These are phyloP conservation scores for Rhinichthys klamathensis DNA, from an alignment of 2,113 vertebrate genomes.

Conservation along the genomic window DNA sequence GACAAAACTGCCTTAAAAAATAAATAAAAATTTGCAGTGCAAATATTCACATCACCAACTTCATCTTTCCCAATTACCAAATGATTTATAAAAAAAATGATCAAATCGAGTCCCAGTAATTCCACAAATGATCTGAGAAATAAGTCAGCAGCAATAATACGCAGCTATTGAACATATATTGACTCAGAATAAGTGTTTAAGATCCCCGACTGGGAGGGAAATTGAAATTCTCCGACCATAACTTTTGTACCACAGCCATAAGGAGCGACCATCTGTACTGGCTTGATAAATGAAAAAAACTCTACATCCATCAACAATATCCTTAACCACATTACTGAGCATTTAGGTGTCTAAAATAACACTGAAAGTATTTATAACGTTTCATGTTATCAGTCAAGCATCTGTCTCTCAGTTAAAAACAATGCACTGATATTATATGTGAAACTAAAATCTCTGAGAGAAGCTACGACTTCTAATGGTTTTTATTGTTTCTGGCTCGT, in stretches of 20 bases:
- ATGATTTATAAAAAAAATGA: neutral
- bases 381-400: conserved; percentile 6
- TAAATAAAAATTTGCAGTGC: neutral
- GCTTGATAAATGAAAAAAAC: conserved; percentile 34
- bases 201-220: conserved; percentile 45
- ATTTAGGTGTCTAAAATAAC: neutral
- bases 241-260: conserved; percentile 12
- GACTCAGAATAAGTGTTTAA: conserved; percentile 9
- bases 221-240: conserved; percentile 52
- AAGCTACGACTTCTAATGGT: neutral
- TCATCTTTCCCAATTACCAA: neutral
- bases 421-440: neutral
- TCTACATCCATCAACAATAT: conserved; percentile 30
- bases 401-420: conserved; percentile 9
- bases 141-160: neutral
- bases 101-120: neutral
- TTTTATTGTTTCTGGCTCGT: neutral
- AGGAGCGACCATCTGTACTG: conserved; percentile 49
- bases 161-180: neutral
- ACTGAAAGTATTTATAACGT: neutral
- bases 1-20: no score
- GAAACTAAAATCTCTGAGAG: neutral
- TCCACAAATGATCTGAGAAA: neutral
- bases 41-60: neutral
- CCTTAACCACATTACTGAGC: conserved; percentile 34